phyloP scores from a whole-genome alignment of 2,888 invertebrate species.

The Apamea anceps region DNA sequence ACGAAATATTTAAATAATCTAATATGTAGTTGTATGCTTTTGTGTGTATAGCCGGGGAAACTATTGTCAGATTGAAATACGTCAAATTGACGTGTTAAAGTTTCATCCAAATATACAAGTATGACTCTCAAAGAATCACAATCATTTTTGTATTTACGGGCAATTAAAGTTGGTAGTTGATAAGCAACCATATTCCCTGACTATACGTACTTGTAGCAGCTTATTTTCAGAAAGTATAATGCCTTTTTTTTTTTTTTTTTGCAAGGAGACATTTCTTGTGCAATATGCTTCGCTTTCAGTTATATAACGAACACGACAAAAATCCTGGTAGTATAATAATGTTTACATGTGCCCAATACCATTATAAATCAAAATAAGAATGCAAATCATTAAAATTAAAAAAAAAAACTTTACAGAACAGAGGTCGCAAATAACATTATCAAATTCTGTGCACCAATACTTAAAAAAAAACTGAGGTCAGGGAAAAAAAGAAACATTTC shows the following conservation, averaged over 20 bases:
- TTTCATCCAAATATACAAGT: not conserved
- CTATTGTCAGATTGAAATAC: not conserved
- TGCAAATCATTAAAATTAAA: constrained; percentile 8
- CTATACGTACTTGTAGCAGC: not conserved
- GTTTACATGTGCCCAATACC: not conserved
- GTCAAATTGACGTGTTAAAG: not conserved
- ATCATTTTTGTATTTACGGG: not conserved
- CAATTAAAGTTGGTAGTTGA: not conserved
- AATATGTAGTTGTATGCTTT: not conserved
- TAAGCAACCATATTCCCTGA: not conserved
- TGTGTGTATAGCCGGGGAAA: not conserved
- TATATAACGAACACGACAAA: not conserved
- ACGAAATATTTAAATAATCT: not conserved
- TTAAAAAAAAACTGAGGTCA: not conserved
- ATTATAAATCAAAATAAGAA: constrained; percentile 13
- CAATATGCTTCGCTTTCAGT: not conserved
- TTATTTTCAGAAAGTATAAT: not conserved
- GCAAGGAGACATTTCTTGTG: not conserved
- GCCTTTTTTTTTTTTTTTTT: too few relatives aligned
- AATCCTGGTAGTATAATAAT: not conserved
- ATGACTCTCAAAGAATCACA: not conserved
- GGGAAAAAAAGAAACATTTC: constrained; percentile 18
- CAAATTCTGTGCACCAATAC: not conserved
- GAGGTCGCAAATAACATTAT: not conserved
- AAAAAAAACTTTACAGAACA: constrained; percentile 15